Percentiles rank a stretch among this genome's conserved stretches.
Conservation (phyloP, 2,797 vertebrate genomes). For the Rhabdophis nuchalis region DNA sequence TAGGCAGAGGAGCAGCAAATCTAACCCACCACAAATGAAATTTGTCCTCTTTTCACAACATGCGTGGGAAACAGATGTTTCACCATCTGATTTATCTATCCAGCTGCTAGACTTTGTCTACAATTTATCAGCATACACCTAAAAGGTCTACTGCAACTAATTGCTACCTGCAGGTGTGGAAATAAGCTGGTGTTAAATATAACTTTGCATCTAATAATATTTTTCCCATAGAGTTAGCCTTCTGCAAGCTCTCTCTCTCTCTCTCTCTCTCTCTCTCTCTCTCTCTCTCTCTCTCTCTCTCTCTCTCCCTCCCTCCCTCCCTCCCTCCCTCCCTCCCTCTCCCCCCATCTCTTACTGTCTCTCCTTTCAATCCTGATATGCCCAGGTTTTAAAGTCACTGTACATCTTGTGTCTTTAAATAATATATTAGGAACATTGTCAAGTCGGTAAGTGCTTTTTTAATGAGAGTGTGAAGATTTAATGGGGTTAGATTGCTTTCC, state of each 20-base stretch:
- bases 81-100: neutral
- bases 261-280: neutral
- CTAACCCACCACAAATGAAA: neutral
- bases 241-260: neutral
- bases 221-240: neutral
- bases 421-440: conserved; percentile 83
- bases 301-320: conserved; percentile 51
- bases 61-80: neutral
- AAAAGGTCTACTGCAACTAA: neutral
- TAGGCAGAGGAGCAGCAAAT: no score
- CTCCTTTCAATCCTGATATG: conserved; percentile 61
- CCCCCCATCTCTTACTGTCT: conserved; percentile 37
- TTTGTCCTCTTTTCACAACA: neutral
- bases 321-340: conserved; percentile 39
- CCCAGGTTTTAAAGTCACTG: conserved; percentile 66
- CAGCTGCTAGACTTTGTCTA: neutral
- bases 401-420: conserved; percentile 82
- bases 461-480: conserved; percentile 86
- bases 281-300: conserved; percentile 28
- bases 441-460: conserved; percentile 82
- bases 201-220: neutral
- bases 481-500: conserved; percentile 84
- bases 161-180: neutral
- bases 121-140: neutral
- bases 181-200: neutral